phyloP scores from a whole-genome alignment of 2,797 vertebrate species.

The Natrix natrix region DNA sequence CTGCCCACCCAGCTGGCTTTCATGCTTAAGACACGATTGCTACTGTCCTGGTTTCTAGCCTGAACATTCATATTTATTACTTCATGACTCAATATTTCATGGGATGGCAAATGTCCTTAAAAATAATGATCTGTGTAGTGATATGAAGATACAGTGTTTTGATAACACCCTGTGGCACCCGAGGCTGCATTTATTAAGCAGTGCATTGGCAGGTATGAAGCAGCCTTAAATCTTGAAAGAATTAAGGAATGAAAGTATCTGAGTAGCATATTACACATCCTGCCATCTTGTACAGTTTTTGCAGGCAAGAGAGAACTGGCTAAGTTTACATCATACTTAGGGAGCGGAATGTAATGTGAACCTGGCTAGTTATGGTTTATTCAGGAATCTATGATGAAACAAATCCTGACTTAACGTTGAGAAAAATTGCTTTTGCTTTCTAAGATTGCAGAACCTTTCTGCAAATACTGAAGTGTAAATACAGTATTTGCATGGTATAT shows the following conservation, averaged over 20 bases:
- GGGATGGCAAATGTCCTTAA: neutral
- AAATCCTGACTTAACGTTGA: neutral
- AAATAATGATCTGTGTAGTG: neutral
- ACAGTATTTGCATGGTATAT: neutral
- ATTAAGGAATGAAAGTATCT: neutral
- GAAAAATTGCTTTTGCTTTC: neutral
- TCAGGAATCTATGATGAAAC: neutral
- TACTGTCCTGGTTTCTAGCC: neutral
- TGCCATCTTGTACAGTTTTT: neutral
- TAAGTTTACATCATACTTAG: neutral
- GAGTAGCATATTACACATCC: too few relatives aligned
- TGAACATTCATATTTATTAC: neutral
- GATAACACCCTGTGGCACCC: neutral
- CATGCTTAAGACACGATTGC: neutral
- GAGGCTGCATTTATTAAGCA: neutral
- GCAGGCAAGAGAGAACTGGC: neutral
- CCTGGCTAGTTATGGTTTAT: neutral
- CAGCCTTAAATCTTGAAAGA: neutral
- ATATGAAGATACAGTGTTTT: neutral
- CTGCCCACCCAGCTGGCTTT: neutral
- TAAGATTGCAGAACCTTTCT: neutral
- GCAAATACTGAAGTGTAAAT: neutral
- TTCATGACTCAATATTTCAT: neutral
- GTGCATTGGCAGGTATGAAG: neutral
- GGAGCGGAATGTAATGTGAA: neutral